Percentiles rank a stretch among this genome's conserved stretches.
phyloP scores from a whole-genome alignment of 2,113 vertebrate species.

The Triplophysa dalaica region DNA sequence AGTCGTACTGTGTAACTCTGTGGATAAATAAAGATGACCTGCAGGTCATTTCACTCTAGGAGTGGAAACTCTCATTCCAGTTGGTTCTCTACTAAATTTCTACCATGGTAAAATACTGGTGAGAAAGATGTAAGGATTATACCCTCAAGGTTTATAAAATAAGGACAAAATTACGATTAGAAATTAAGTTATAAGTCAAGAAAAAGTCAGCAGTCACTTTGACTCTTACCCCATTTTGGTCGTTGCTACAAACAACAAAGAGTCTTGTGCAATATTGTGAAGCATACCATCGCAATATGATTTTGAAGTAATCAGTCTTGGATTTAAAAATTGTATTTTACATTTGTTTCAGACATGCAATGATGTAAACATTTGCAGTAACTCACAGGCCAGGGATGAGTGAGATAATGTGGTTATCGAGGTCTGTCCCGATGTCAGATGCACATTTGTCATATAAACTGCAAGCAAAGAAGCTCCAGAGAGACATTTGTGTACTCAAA shows the following conservation, averaged over 20 bases:
- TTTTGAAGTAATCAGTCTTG: constrained; percentile 1
- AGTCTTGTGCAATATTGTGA: constrained; percentile 5
- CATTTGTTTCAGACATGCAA: constrained; percentile 4
- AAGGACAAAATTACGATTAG: neutral
- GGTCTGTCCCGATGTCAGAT: constrained; percentile 7
- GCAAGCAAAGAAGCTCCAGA: constrained; percentile 30
- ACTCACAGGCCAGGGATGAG: neutral
- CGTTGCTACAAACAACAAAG: neutral
- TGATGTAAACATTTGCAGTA: neutral
- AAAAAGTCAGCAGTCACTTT: neutral
- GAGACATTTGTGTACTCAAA: neutral
- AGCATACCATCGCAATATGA: neutral
- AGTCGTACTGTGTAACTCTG: constrained; percentile 45
- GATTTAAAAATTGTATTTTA: neutral
- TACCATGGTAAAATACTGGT: neutral
- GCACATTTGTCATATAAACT: constrained; percentile 21
- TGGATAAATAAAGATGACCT: constrained; percentile 58
- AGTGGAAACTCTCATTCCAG: constrained; percentile 28
- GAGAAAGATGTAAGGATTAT: neutral
- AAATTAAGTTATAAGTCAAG: neutral
- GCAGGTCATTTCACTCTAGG: constrained; percentile 49
- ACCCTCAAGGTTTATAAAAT: neutral
- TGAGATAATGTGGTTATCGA: constrained; percentile 5
- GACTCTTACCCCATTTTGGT: neutral
- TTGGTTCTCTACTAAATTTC: constrained; percentile 33